phyloP scores from a whole-genome alignment of 2,113 vertebrate species.

The Mugil cephalus region DNA sequence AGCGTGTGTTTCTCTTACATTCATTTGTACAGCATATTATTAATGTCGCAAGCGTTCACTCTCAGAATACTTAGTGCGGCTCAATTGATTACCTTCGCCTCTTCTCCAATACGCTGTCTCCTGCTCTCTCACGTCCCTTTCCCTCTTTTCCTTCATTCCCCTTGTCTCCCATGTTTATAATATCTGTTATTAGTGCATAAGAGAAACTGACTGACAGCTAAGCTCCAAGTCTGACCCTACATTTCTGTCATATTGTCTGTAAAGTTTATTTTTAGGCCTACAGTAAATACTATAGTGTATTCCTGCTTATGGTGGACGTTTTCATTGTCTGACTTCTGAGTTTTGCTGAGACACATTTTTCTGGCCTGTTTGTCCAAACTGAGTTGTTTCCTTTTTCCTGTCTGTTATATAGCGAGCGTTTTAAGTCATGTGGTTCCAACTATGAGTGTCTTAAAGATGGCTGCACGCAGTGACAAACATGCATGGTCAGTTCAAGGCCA shows the following conservation, averaged over 20 bases:
- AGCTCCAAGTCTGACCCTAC: not conserved
- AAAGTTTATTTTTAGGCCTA: not conserved
- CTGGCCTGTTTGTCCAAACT: conserved; percentile 10
- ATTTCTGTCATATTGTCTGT: not conserved
- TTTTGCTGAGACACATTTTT: conserved; percentile 19
- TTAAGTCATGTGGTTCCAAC: conserved; percentile 22
- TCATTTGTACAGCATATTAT: not conserved
- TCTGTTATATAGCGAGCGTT: conserved; percentile 31
- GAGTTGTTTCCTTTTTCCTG: conserved; percentile 22
- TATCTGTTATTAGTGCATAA: not conserved
- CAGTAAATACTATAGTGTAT: not conserved
- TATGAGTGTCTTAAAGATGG: conserved; percentile 11
- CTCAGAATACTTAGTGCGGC: not conserved
- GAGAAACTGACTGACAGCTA: not conserved
- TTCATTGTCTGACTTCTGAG: not conserved
- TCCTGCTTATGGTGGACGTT: not conserved
- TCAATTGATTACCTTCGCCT: not conserved
- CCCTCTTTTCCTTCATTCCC: too few relatives aligned
- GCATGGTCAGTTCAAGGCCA: not conserved
- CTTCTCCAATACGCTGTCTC: not conserved
- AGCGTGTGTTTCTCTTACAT: not conserved
- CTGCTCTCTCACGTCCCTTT: not conserved
- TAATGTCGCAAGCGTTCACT: not conserved
- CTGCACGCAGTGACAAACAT: conserved; percentile 14
- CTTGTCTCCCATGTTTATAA: not conserved